Percentiles rank a stretch among this genome's conserved stretches.
These are phyloP conservation scores for Latrodectus elegans DNA, from an alignment of 2,888 invertebrate species.

Conservation along the genomic window DNA sequence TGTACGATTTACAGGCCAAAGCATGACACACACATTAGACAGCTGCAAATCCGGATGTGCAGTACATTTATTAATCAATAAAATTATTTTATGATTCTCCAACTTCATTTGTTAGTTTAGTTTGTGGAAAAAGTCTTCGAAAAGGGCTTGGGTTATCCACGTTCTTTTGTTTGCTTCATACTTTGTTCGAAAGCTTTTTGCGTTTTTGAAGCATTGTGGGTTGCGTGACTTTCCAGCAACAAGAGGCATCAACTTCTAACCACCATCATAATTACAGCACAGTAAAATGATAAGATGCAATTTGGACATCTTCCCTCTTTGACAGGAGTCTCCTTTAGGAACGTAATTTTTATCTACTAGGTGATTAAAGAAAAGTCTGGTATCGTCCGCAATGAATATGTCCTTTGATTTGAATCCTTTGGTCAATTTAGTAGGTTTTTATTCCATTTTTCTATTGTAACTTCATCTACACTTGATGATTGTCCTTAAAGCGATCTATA, in stretches of 20 bases:
- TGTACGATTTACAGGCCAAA: conserved; percentile 5
- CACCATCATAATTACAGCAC: conserved; percentile 8
- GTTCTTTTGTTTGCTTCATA: conserved; percentile 21
- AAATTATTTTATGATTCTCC: neutral
- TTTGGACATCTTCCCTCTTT: conserved; percentile 9
- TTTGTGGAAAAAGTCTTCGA: conserved; percentile 14
- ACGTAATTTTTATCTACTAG: conserved; percentile 1
- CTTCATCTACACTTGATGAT: neutral
- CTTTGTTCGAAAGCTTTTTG: conserved; percentile 2
- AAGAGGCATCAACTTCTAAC: neutral
- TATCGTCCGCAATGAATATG: conserved; percentile 18
- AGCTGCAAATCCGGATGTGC: neutral
- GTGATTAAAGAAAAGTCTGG: conserved; percentile 1
- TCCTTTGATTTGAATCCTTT: conserved; percentile 9
- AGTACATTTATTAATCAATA: too few species aligned
- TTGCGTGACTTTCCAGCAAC: conserved; percentile 1
- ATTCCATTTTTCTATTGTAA: conserved; percentile 21
- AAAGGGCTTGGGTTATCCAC: conserved; percentile 16
- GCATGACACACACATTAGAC: conserved; percentile 12
- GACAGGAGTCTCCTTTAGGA: conserved; percentile 10
- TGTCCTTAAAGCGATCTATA: neutral
- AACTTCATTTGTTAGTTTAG: conserved; percentile 9
- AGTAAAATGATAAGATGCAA: neutral
- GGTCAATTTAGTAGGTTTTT: conserved; percentile 21
- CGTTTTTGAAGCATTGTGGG: conserved; percentile 22